Base-by-base conservation (phyloP, 2,113 vertebrate species). In the Odobenus rosmarus region DNA sequence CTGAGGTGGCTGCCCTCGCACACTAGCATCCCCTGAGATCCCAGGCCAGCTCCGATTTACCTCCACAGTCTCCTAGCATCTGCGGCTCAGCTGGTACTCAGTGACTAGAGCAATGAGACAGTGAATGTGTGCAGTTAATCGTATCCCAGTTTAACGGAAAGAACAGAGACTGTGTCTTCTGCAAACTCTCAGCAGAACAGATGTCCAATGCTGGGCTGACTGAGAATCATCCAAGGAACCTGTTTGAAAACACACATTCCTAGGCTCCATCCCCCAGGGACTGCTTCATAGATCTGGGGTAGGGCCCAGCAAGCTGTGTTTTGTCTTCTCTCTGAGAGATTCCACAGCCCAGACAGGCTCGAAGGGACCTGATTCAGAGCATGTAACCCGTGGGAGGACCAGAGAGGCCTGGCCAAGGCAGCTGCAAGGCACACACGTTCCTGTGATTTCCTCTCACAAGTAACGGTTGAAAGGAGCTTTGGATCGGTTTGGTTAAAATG, bases 391-490 rank as follows among this genome's bases (percentile, higher is more conserved):
- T 13, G 72, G 39, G 74, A 87, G n/a, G 24, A 28, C 69, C 59
- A 5, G n/a, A 36, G 24, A 55, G 16, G 42, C 0, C 23, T 0
- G 4, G 31, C 24, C 12, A 64, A 19, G 4, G 4, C 46, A 28
- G 51, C 90, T 64, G 2, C 33, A 39, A 88, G 28, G 59, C 64
- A 51, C 46, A 3, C 46, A 3, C 4, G 13, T 10, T 26, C 0
- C 46, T 39, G 36, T 19, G 46, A 33, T 86, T 85, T 71, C 88
- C 46, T 46, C 33, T 96, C 46, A 36, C 64, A 79, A 4, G 5
- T 14, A 36, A 77, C 36, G 2, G 0, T 11, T 46, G 49, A 49
- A 39, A 57, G 18, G 36, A 74, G n/a, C 55, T 26, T 46, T 16
- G 15, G 46, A 72, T 64, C 36, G 3, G 2, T 23, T 86, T 69